Conservation (phyloP, 2,797 vertebrate species). For the Podarcis lilfordi region DNA sequence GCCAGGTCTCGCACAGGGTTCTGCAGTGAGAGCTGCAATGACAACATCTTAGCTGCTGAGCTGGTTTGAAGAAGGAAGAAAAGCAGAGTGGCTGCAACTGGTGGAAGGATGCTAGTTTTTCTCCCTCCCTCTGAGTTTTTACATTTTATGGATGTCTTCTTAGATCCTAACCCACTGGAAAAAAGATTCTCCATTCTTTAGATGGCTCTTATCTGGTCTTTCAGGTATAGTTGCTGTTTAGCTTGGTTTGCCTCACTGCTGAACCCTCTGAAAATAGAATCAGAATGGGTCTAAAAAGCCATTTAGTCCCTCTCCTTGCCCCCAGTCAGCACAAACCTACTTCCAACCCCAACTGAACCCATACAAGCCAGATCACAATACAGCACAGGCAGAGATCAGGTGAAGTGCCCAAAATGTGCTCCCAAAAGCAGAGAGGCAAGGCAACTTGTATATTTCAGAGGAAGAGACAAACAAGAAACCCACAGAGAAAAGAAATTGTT, state of each 20-base stretch:
- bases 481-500: neutral
- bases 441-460: neutral
- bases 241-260: neutral
- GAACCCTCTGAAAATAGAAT: neutral
- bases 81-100: neutral
- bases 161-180: neutral
- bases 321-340: neutral
- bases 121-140: neutral
- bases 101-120: neutral
- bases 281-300: neutral
- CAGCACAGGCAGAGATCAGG: neutral
- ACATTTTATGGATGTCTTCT: neutral
- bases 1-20: neutral
- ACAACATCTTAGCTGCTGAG: slow-evolving; percentile 3
- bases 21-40: slow-evolving; percentile 28
- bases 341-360: neutral
- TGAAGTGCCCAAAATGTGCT: neutral
- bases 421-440: neutral
- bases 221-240: neutral
- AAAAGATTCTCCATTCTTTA: neutral
- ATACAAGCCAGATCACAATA: neutral
- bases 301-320: neutral
- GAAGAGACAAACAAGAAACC: neutral
- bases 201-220: neutral
- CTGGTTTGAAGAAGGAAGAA: neutral